Conservation (phyloP, 2,888 invertebrate genomes). For the Lasius platythorax region DNA sequence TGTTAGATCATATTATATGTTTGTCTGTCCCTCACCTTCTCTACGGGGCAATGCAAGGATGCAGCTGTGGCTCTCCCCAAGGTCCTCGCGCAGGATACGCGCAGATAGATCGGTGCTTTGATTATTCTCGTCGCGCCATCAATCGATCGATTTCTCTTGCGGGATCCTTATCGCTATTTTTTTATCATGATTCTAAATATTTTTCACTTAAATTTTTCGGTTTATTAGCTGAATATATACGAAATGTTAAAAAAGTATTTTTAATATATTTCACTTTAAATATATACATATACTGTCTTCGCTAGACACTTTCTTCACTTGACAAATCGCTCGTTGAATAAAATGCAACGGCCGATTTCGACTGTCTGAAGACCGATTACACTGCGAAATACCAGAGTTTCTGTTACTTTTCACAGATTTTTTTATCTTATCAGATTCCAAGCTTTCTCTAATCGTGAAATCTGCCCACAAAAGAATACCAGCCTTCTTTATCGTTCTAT, state of each 20-base stretch:
- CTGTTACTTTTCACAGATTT: constrained; percentile 58
- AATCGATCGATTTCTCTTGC: constrained; percentile 47
- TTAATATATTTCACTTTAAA: not conserved
- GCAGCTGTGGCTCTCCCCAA: constrained; percentile 77
- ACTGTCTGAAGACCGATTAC: constrained; percentile 37
- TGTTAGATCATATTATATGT: constrained; percentile 77
- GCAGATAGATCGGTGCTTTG: constrained; percentile 61
- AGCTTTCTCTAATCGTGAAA: constrained; percentile 72
- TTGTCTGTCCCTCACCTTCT: constrained; percentile 80
- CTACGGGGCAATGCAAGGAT: constrained; percentile 73
- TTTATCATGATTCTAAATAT: constrained; percentile 33
- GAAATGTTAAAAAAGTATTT: not conserved
- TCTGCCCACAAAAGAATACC: constrained; percentile 61
- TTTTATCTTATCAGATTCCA: constrained; percentile 79
- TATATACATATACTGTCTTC: not conserved
- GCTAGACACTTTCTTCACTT: not conserved
- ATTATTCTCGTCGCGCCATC: constrained; percentile 42
- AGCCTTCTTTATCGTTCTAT: constrained; percentile 67
- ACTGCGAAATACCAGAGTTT: constrained; percentile 52
- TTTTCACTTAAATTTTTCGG: not conserved
- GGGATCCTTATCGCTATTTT: constrained; percentile 49
- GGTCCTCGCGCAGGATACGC: constrained; percentile 63
- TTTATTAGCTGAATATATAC: not conserved
- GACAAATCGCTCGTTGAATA: not conserved
- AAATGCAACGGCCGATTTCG: constrained; percentile 9